Evolutionary conservation across 1,140 invertebrate genomes (phyloP), one percentile per base, ranked within the genome.

Genomic region (Plutomurus gul): DNA sequence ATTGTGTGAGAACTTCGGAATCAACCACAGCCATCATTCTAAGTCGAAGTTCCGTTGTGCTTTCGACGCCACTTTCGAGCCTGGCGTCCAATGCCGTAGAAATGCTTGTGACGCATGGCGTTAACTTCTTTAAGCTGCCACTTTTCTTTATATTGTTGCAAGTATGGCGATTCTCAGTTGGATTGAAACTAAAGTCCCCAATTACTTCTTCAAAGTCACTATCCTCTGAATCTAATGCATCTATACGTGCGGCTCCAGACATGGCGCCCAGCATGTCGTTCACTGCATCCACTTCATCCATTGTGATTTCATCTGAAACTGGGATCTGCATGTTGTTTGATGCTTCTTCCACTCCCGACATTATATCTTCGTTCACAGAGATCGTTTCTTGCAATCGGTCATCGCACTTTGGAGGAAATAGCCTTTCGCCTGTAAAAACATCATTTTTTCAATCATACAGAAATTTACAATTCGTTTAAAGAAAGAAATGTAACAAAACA

Each of bases 191-290:
- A 16, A 79, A 77, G 13, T 77, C 74, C 16, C 46, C 49, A 1
- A 73, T 30, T 4, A 78, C 40, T 74, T 92, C 91, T 82, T 92
- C 92, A 22, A 92, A 86, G 83, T 93, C 92, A 33, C 91, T 92
- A 81, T 93, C 91, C 81, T 92, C 92, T 5, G 91, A 92, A 84
- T 93, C 92, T 78, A 91, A 27, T 71, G 30, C 74, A 16, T 78
- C 49, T 27, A 72, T 72, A n/a, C 40, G 20, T 20, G 46, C 16
- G 13, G 30, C 36, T 43, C 36, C 70, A 43, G 70, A 37, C 47
- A 49, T 25, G 40, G 49, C 20, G n/a, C 72, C 43, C 16, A 49
- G 20, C 72, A 74, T 74, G 13, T 75, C 56, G 43, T 75, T 75
- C 22, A 47, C 46, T 36, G 78, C 46, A 75, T 82, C 81, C 8